Evolutionary conservation across 2,888 invertebrate genomes (phyloP), one percentile per base, ranked within the genome.

Genomic region (Ethmia dodecea): DNA sequence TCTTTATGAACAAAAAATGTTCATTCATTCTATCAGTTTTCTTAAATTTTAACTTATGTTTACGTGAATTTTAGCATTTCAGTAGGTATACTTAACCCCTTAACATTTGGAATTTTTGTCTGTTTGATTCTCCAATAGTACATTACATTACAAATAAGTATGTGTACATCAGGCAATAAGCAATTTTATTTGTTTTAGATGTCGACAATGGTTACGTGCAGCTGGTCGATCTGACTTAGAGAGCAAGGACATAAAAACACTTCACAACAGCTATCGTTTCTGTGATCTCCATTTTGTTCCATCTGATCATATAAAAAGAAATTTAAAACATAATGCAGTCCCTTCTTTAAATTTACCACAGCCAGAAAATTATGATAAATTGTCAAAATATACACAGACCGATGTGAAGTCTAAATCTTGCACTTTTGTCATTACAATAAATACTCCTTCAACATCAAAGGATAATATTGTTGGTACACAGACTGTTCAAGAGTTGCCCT

Each of bases 401-500:
- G 29, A 25, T 2, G 10, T 26, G n/a, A 12, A 25, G 1, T 25
- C 10, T 14, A 24, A 13, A 15, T 14, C 5, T 22, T 2, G 3
- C n/a, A 20, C 20, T 20, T 20, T 8, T 20, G 8, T 9, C 4
- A 10, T 11, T 10, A 10, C 9, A 3, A 25, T 24, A 26, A 25
- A 13, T 10, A 14, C 10, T 25, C 16, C 25, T 14, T 13, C 31
- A 14, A 25, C 14, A 9, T 25, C 10, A 15, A 16, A 25, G 3
- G 9, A 6, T 13, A 14, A 25, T 31, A 13, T 31, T 13, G 0
- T 20, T 9, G 12, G 12, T 2, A 37, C 30, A 33, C 33, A 37
- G 9, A 37, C 37, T 18, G 13, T 22, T 20, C 22, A 26, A 33
- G 30, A 29, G 13, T 20, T 30, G 8, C 20, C 30, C 16, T 14